Percentiles rank a stretch among this genome's conserved stretches.
Evolutionary conservation across 2,888 invertebrate genomes (phyloP).

Genomic region (Harmothoe impar): DNA sequence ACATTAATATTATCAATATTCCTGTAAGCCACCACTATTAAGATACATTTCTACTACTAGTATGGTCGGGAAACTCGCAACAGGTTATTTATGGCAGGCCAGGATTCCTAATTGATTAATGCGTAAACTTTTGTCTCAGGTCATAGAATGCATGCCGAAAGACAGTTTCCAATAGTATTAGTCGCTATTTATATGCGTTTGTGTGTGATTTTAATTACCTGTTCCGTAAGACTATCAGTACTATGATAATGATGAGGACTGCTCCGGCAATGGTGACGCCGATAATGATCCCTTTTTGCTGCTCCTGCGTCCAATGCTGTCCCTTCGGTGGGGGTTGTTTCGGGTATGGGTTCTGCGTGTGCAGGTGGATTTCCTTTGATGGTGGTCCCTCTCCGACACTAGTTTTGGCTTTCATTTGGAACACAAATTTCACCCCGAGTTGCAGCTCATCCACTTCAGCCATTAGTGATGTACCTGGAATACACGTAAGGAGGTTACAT

Average conservation of each 20-base stretch:
- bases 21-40: too few species aligned
- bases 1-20: not conserved
- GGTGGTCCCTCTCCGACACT: conserved; percentile 85
- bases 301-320: not conserved
- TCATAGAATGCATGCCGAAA: too few species aligned
- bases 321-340: not conserved
- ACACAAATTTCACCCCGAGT: conserved; percentile 84
- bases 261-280: conserved; percentile 80
- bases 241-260: conserved; percentile 77
- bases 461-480: conserved; percentile 74
- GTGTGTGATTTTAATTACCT: not conserved
- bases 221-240: conserved; percentile 79
- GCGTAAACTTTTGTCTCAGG: too few species aligned
- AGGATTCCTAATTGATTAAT: too few species aligned
- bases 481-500: not conserved
- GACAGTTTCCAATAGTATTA: too few species aligned
- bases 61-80: too few species aligned
- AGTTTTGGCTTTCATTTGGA: conserved; percentile 85
- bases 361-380: conserved; percentile 75
- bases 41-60: too few species aligned
- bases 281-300: conserved; percentile 78
- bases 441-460: conserved; percentile 83
- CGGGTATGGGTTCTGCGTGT: conserved; percentile 33
- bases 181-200: too few species aligned
- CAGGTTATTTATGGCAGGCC: too few species aligned